Percentiles rank a stretch among this genome's conserved stretches.
Evolutionary conservation across 2,797 vertebrate species (phyloP).

Genomic region (Nasua narica): DNA sequence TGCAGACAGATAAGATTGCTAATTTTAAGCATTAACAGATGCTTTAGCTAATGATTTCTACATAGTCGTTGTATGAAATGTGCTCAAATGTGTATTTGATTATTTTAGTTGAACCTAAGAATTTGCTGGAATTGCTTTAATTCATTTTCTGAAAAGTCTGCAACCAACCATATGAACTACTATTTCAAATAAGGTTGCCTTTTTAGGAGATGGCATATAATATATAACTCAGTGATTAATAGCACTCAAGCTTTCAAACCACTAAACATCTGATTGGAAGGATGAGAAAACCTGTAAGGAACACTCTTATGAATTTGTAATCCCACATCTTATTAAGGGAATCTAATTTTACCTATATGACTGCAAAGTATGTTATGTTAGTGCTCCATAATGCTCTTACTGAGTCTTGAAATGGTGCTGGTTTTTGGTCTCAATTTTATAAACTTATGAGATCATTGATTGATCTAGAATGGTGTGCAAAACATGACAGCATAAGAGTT

Average conservation of each 20-base stretch:
- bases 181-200: not conserved
- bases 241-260: not conserved
- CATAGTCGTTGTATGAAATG: not conserved
- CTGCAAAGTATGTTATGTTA: not conserved
- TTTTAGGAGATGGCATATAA: not conserved
- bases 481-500: not conserved
- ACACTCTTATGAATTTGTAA: not conserved
- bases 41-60: not conserved
- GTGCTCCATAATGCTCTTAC: not conserved
- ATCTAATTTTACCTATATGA: not conserved
- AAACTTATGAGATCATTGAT: not conserved
- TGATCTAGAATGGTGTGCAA: not conserved
- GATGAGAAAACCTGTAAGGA: not conserved
- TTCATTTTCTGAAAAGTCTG: not conserved
- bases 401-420: not conserved
- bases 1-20: not conserved
- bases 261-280: not conserved
- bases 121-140: not conserved
- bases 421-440: not conserved
- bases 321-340: not conserved
- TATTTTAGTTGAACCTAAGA: slow-evolving; percentile 1
- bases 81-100: not conserved
- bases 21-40: not conserved
- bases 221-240: not conserved
- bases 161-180: not conserved